Evolutionary conservation across 2,888 invertebrate genomes (phyloP).

Genomic region (Spisula subtruncata): DNA sequence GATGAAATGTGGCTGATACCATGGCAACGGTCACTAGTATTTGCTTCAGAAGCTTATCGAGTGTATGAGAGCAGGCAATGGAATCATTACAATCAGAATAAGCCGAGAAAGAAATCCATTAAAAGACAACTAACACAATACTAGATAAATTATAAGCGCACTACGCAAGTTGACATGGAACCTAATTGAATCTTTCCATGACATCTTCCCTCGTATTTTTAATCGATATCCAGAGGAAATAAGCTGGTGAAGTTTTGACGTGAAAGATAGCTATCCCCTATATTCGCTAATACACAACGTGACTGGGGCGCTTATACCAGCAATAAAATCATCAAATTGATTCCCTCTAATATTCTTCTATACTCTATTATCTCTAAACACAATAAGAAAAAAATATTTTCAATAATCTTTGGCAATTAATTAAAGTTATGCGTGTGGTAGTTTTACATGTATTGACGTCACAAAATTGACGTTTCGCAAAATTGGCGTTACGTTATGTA

Average conservation of each 20-base stretch:
- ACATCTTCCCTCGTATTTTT: slow-evolving; percentile 29
- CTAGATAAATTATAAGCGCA: slow-evolving; percentile 1
- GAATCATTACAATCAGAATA: not conserved
- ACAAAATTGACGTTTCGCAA: too few relatives aligned
- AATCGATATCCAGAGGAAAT: slow-evolving; percentile 44
- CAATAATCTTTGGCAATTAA: not conserved
- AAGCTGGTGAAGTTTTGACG: slow-evolving; percentile 15
- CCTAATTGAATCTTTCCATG: slow-evolving; percentile 42
- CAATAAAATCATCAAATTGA: not conserved
- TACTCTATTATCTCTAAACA: not conserved
- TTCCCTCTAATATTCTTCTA: not conserved
- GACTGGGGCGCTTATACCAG: not conserved
- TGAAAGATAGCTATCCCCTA: not conserved
- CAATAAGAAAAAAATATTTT: not conserved
- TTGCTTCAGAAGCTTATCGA: not conserved
- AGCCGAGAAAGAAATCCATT: not conserved
- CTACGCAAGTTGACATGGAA: not conserved
- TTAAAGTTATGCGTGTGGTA: too few relatives aligned
- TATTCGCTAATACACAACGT: not conserved
- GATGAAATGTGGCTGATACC: not conserved
- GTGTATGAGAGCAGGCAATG: not conserved
- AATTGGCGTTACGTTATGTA: too few relatives aligned
- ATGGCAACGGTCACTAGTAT: not conserved
- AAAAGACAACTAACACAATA: slow-evolving; percentile 1
- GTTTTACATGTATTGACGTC: too few relatives aligned